Evolutionary conservation across 2,888 invertebrate genomes (phyloP).

Genomic region (Nezara viridula): DNA sequence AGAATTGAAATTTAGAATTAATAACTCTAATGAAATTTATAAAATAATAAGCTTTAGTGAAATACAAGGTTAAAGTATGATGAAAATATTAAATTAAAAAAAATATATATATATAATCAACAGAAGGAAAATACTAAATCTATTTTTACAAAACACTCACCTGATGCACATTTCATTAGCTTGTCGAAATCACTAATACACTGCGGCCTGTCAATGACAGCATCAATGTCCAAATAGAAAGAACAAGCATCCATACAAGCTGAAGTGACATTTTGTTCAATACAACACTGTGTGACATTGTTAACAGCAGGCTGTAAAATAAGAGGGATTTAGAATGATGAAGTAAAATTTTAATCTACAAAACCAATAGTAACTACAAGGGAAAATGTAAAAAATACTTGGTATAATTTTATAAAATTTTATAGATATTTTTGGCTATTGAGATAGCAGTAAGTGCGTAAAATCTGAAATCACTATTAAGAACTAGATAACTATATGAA

Average conservation of each 20-base stretch:
- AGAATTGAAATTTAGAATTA: too few relatives aligned
- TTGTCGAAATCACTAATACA: constrained; percentile 88
- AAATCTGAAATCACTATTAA: neutral
- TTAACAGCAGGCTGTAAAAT: constrained; percentile 72
- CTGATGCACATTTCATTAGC: constrained; percentile 87
- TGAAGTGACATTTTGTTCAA: constrained; percentile 83
- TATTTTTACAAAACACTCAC: constrained; percentile 68
- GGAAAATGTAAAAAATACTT: neutral
- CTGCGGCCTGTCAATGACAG: constrained; percentile 83
- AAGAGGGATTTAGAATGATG: neutral
- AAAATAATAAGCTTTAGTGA: too few relatives aligned
- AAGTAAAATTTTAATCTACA: neutral
- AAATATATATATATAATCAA: too few relatives aligned
- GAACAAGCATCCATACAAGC: constrained; percentile 87
- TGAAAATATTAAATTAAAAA: neutral
- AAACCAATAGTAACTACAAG: neutral
- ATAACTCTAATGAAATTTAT: too few relatives aligned
- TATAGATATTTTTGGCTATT: too few relatives aligned
- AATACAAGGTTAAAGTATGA: too few relatives aligned
- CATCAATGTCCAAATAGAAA: constrained; percentile 86
- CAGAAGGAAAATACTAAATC: neutral
- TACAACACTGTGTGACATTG: constrained; percentile 86
- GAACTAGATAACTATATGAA: neutral
- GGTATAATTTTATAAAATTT: too few relatives aligned
- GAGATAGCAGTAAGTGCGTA: neutral